These are phyloP conservation scores for Lithophane semibrunnea DNA, from an alignment of 2,888 invertebrate genomes.

Conservation along the genomic window DNA sequence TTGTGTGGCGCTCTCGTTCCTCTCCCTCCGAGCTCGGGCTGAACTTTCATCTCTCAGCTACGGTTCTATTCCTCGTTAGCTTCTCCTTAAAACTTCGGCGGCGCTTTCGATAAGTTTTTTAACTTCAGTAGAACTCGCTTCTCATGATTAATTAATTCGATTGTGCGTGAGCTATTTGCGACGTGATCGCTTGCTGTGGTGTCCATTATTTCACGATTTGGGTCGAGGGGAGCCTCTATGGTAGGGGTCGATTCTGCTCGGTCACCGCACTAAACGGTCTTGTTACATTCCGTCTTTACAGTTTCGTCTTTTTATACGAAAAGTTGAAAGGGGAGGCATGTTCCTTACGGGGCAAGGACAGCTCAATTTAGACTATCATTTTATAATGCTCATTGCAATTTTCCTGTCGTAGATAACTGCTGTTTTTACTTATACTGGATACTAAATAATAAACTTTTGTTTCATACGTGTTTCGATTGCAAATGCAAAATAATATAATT, in stretches of 20 bases:
- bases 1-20: constrained; percentile 82
- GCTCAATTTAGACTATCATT: constrained; percentile 78
- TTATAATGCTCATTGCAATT: constrained; percentile 54
- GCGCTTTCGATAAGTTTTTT: constrained; percentile 86
- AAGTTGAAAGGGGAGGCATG: constrained; percentile 77
- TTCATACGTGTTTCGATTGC: neutral
- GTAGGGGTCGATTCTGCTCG: constrained; percentile 84
- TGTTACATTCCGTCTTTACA: constrained; percentile 80
- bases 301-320: constrained; percentile 76
- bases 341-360: constrained; percentile 74
- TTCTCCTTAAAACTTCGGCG: constrained; percentile 88
- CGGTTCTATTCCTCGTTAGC: constrained; percentile 88
- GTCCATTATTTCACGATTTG: constrained; percentile 87
- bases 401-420: constrained; percentile 9
- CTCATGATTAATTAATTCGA: constrained; percentile 90
- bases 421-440: constrained; percentile 4
- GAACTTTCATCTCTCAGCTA: constrained; percentile 87
- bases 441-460: constrained; percentile 1
- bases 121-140: constrained; percentile 83
- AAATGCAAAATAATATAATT: neutral
- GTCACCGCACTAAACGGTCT: constrained; percentile 85
- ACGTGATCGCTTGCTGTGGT: constrained; percentile 81
- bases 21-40: constrained; percentile 73
- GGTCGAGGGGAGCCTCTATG: constrained; percentile 78
- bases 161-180: constrained; percentile 87